Evolutionary conservation across 1,140 invertebrate genomes (phyloP), one percentile per base, ranked within the genome.

Genomic region (Halictus rubicundus): DNA sequence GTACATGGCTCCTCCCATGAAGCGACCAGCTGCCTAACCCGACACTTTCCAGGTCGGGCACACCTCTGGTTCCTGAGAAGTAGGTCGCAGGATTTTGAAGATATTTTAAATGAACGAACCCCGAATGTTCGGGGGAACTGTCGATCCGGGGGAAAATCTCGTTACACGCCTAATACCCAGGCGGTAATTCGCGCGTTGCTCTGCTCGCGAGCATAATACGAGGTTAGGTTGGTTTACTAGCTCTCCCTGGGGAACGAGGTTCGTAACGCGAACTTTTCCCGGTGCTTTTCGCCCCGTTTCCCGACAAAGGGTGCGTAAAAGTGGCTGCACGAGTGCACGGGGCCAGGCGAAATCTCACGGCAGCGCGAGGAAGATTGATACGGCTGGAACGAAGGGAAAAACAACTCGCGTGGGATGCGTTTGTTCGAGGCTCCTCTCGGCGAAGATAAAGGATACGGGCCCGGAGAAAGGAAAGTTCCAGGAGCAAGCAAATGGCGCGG

Each of bases 391-490:
- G 21, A 39, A 63, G 75, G 75, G 73, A 84, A 84, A 84, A 84
- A 82, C 80, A 84, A 76, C 78, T 66, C 81, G 68, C 81, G 64
- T 69, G 68, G 63, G 78, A 84, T 84, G 78, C 78, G 71, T 84
- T 81, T 75, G 82, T 73, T 77, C 64, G 60, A 19, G 64, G 57
- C 61, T 69, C 27, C 46, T 1, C 16, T 1, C 16, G 68, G 25
- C 42, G 23, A 78, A 72, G 65, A 71, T 74, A 80, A 83, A 84
- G 52, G 32, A 54, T 32, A 81, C 46, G 37, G 14, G 32, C 42
- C 14, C 9, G 60, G 8, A 21, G 16, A 12, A 21, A 46, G 6
- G 52, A 80, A 59, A 27, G 42, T 27, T 59, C 8, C 16, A 27
- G n/a, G 12, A 23, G 25, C 14, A n/a, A 78, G 76, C 54, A 68